Conservation (phyloP, 1,140 invertebrate species). For the Cephus cinctus region DNA sequence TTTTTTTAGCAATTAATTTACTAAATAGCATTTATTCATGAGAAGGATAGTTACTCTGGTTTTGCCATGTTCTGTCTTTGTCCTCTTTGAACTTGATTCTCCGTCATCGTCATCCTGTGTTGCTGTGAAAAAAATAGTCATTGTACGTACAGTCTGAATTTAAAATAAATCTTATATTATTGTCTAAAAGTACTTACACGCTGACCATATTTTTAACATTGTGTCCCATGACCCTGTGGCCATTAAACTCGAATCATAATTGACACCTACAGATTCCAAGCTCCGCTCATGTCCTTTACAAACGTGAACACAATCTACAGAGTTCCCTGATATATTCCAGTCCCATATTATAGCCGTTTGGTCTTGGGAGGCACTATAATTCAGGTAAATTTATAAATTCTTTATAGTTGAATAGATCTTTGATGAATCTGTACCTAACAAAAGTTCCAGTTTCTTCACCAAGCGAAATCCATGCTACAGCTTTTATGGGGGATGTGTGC, state of each 20-base stretch:
- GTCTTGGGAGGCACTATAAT: slow-evolving; percentile 81
- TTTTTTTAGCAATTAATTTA: too few relatives aligned
- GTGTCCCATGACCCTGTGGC: slow-evolving; percentile 94
- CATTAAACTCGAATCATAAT: slow-evolving; percentile 65
- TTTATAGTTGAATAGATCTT: slow-evolving; percentile 14
- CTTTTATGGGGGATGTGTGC: slow-evolving; percentile 83
- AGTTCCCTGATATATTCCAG: slow-evolving; percentile 76
- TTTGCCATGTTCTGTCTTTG: slow-evolving; percentile 46
- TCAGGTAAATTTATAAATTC: slow-evolving; percentile 10
- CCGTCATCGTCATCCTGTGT: slow-evolving; percentile 48
- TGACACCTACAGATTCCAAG: slow-evolving; percentile 80
- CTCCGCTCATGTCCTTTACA: slow-evolving; percentile 88
- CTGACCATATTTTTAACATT: slow-evolving; percentile 76
- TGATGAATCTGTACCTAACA: slow-evolving; percentile 61
- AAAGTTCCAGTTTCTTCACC: slow-evolving; percentile 67
- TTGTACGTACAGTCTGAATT: slow-evolving; percentile 2
- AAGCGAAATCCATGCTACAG: slow-evolving; percentile 80
- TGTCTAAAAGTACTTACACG: slow-evolving; percentile 53
- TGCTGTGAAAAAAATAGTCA: slow-evolving; percentile 28
- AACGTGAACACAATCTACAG: slow-evolving; percentile 76
- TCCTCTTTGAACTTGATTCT: slow-evolving; percentile 54
- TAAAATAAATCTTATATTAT: slow-evolving; percentile 3
- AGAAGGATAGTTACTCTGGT: slow-evolving; percentile 35
- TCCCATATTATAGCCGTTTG: slow-evolving; percentile 90
- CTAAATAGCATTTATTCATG: not conserved